These are phyloP conservation scores for Myxocyprinus asiaticus DNA, from an alignment of 2,113 vertebrate genomes.

Conservation along the genomic window DNA sequence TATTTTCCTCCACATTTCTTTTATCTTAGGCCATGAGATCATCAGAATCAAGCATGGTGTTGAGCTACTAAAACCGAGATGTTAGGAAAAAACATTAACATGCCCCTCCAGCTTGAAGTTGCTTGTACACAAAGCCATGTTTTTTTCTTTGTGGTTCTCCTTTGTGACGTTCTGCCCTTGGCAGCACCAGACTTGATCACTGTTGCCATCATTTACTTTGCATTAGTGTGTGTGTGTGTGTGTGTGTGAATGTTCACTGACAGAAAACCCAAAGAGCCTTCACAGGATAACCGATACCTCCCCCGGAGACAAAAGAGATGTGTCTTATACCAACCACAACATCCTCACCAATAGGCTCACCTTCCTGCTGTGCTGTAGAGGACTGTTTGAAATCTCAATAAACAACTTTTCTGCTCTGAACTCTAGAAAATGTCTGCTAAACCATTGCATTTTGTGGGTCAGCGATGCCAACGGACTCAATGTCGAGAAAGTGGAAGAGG, in stretches of 20 bases:
- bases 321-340: constrained; percentile 36
- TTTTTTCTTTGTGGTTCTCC: not conserved
- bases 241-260: constrained; percentile 13
- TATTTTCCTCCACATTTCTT: constrained; percentile 1
- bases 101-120: not conserved
- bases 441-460: not conserved
- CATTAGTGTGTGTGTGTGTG: too few relatives aligned
- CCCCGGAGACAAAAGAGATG: not conserved
- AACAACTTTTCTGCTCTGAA: not conserved
- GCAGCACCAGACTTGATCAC: not conserved
- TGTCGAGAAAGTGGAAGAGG: too few relatives aligned
- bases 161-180: not conserved
- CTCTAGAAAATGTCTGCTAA: not conserved
- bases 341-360: not conserved
- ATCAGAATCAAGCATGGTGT: not conserved
- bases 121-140: not conserved
- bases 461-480: too few relatives aligned
- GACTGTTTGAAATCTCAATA: not conserved
- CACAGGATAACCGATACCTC: constrained; percentile 19
- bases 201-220: not conserved
- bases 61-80: not conserved
- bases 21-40: too few relatives aligned
- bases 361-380: not conserved
- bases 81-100: not conserved
- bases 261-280: constrained; percentile 29